A percentile compares a stretch with the other conserved stretches of the same genome.
Evolutionary conservation across 2,797 vertebrate species (phyloP).

Genomic region (Onychomys torridus): DNA sequence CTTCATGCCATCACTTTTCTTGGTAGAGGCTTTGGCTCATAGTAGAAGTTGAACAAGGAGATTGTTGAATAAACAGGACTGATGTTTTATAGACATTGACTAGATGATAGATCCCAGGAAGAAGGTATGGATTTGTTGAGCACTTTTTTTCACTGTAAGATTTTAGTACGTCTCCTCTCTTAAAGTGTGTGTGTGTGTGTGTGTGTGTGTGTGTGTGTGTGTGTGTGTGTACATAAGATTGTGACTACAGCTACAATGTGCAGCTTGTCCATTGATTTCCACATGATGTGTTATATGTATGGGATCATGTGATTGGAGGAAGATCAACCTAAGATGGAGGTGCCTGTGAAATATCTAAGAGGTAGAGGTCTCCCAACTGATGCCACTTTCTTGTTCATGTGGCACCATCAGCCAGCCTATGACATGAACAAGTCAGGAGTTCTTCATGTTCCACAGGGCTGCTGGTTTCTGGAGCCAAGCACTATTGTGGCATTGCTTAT

Average conservation of each 20-base stretch:
- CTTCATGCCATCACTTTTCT: neutral
- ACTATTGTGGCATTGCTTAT: neutral
- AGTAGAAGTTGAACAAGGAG: neutral
- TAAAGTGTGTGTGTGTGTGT: neutral
- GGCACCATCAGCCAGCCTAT: neutral
- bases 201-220: neutral
- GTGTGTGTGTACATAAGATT: neutral
- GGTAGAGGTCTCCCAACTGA: neutral
- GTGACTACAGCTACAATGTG: neutral
- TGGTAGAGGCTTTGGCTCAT: neutral
- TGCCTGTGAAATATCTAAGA: neutral
- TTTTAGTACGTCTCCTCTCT: neutral
- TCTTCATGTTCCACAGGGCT: neutral
- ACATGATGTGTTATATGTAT: neutral
- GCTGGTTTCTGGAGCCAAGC: neutral
- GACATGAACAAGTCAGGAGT: neutral
- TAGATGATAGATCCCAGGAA: neutral
- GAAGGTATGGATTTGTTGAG: neutral
- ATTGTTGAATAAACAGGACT: neutral
- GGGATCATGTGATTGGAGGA: neutral
- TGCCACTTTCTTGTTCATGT: neutral
- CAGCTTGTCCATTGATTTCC: neutral
- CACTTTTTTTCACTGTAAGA: neutral
- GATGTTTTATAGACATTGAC: neutral
- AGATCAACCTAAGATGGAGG: neutral